Evolutionary conservation across 2,113 vertebrate species (phyloP).

Genomic region (Ptilonorhynchus violaceus): DNA sequence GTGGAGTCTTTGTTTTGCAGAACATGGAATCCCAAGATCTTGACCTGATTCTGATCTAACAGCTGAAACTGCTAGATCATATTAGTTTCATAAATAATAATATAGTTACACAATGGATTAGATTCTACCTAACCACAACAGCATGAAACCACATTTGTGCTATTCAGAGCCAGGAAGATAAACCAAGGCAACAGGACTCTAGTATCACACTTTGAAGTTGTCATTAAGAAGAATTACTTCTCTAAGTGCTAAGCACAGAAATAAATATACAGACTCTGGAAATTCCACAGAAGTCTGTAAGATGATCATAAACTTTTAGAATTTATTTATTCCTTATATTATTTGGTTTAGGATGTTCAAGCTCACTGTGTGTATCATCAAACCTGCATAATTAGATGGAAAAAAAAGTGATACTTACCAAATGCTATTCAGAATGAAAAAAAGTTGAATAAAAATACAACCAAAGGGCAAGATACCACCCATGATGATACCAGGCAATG

Average conservation of each 20-base stretch:
- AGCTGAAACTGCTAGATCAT: not conserved
- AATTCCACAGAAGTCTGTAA: not conserved
- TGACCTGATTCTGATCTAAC: not conserved
- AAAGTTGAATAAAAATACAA: constrained; percentile 92
- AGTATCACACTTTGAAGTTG: not conserved
- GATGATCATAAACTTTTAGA: not conserved
- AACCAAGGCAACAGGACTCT: not conserved
- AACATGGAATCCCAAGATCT: not conserved
- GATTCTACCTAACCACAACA: not conserved
- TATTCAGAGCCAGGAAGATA: not conserved
- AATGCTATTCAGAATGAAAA: constrained; percentile 93
- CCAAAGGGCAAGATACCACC: constrained; percentile 90
- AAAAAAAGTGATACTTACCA: constrained; percentile 73
- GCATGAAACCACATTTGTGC: not conserved
- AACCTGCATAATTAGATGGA: not conserved
- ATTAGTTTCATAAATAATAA: not conserved
- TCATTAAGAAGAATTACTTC: not conserved
- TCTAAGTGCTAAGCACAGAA: not conserved
- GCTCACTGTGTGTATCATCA: not conserved
- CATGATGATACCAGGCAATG: constrained; percentile 84
- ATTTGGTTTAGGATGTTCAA: not conserved
- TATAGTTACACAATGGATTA: not conserved
- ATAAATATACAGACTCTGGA: not conserved
- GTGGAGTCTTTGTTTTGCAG: not conserved
- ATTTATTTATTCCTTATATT: not conserved